phyloP scores from a whole-genome alignment of 1,140 invertebrate genomes.

The Chironomus striatipennis region DNA sequence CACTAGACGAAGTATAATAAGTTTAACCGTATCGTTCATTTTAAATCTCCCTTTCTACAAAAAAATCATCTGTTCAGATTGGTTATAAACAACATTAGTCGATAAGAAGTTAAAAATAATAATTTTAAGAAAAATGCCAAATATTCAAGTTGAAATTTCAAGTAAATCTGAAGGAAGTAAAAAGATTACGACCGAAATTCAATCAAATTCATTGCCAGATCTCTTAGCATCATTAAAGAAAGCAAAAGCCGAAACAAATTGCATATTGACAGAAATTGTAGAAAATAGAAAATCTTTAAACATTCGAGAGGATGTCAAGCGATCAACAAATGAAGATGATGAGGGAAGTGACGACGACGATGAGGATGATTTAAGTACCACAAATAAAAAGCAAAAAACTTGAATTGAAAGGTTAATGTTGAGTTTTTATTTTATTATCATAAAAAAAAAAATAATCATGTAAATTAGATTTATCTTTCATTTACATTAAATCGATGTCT shows the following conservation, averaged over 20 bases:
- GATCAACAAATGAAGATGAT: not conserved
- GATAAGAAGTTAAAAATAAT: too few relatives aligned
- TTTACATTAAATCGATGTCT: slow-evolving; percentile 44
- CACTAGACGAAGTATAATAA: not conserved
- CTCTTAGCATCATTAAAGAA: not conserved
- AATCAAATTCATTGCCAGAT: not conserved
- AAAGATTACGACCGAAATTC: not conserved
- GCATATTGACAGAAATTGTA: not conserved
- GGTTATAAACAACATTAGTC: too few relatives aligned
- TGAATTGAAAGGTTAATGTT: not conserved
- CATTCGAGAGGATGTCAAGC: not conserved
- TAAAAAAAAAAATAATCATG: not conserved
- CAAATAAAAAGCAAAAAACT: not conserved
- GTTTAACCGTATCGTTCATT: not conserved
- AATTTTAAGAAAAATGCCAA: too few relatives aligned
- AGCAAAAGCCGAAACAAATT: slow-evolving; percentile 16
- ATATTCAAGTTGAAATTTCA: too few relatives aligned
- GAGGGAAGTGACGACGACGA: not conserved
- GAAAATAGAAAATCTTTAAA: not conserved
- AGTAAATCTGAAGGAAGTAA: not conserved
- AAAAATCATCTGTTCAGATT: too few relatives aligned
- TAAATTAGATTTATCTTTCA: slow-evolving; percentile 16
- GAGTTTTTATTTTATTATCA: not conserved
- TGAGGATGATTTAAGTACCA: not conserved
- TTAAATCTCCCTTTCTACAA: too few relatives aligned